phyloP scores from a whole-genome alignment of 2,888 invertebrate species.

The Leptura quadrifasciata region DNA sequence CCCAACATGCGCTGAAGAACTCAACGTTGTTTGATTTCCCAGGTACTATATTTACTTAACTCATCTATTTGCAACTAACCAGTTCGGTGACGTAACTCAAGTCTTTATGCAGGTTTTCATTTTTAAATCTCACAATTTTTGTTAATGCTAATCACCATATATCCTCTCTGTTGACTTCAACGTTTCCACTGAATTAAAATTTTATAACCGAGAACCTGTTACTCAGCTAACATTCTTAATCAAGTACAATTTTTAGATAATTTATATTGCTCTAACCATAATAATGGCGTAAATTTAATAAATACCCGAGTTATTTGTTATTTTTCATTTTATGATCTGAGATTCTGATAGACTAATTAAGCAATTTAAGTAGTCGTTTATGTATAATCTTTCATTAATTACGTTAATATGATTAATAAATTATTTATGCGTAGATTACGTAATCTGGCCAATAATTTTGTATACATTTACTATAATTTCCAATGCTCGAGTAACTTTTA shows the following conservation, averaged over 20 bases:
- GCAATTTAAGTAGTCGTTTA: background rate
- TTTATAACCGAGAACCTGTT: slow-evolving; percentile 13
- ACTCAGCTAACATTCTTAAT: background rate
- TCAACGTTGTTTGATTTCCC: too few species aligned
- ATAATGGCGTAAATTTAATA: background rate
- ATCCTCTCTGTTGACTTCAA: slow-evolving; percentile 6
- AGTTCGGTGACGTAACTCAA: too few species aligned
- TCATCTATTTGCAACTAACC: too few species aligned
- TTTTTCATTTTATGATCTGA: slow-evolving; percentile 6
- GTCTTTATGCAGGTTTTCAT: too few species aligned
- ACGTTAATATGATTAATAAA: slow-evolving; percentile 13
- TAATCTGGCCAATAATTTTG: slow-evolving; percentile 6
- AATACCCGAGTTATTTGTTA: background rate
- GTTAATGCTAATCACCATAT: slow-evolving; percentile 8
- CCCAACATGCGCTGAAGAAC: too few species aligned
- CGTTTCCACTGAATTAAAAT: slow-evolving; percentile 5
- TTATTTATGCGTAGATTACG: slow-evolving; percentile 17
- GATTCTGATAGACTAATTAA: slow-evolving; percentile 19
- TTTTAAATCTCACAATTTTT: too few species aligned
- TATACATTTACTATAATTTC: slow-evolving; percentile 15
- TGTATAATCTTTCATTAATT: slow-evolving; percentile 20
- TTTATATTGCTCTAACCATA: background rate
- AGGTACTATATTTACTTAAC: too few species aligned
- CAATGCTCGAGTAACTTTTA: background rate
- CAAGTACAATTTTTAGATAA: background rate